Conservation (phyloP, 2,797 vertebrate species). For the Anabacerthia variegaticeps region DNA sequence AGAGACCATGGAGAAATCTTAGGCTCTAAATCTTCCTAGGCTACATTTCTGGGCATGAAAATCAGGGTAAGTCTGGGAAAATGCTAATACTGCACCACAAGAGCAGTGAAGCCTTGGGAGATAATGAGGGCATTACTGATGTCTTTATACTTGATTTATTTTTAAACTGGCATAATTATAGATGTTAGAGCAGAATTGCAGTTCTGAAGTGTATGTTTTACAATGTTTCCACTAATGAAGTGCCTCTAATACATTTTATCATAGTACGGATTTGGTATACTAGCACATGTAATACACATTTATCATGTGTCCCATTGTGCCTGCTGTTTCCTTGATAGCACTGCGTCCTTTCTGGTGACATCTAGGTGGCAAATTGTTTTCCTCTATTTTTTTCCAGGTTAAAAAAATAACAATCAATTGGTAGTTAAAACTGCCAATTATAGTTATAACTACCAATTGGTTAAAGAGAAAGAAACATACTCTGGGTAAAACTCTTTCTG, state of each 20-base stretch:
- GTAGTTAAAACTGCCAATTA: constrained; percentile 67
- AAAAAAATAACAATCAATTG: constrained; percentile 39
- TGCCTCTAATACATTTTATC: background rate
- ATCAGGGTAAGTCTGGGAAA: background rate
- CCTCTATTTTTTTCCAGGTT: background rate
- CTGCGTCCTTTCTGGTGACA: background rate
- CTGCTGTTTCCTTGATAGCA: background rate
- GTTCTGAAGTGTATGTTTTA: background rate
- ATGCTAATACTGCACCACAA: background rate
- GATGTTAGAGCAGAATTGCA: background rate
- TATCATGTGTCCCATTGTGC: background rate
- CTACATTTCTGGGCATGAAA: background rate
- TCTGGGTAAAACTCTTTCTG: background rate
- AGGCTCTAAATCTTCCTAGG: background rate
- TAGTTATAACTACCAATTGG: constrained; percentile 70
- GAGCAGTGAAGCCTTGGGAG: background rate
- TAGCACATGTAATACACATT: background rate
- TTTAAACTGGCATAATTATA: background rate
- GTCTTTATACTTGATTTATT: background rate
- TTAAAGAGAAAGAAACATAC: background rate
- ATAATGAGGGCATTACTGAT: background rate
- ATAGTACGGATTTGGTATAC: background rate
- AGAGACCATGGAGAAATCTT: background rate
- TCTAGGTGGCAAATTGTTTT: background rate
- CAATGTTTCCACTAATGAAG: background rate